A percentile compares a stretch with the other conserved stretches of the same genome.
phyloP scores from a whole-genome alignment of 2,797 vertebrate genomes.

The Austrolebias charrua region DNA sequence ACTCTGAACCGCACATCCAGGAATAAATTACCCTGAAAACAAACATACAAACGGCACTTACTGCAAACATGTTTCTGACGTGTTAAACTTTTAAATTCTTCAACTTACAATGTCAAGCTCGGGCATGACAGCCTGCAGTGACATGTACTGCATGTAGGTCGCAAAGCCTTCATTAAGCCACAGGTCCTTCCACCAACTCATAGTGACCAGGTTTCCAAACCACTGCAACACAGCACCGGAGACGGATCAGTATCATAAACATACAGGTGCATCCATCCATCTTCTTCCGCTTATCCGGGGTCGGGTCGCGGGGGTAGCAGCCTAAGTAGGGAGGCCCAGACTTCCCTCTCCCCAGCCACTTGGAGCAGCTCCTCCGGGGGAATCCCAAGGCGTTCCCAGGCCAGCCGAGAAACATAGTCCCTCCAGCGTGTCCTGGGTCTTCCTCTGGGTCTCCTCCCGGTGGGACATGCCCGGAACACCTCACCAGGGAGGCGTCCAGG shows the following conservation, averaged over 20 bases:
- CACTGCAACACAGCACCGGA: conserved; percentile 79
- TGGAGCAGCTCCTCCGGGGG: too few relatives aligned
- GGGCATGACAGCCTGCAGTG: conserved; percentile 81
- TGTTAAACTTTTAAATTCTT: neutral
- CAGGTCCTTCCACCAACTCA: conserved; percentile 97
- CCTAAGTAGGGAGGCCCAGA: too few relatives aligned
- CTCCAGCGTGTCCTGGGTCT: too few relatives aligned
- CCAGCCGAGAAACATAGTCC: too few relatives aligned
- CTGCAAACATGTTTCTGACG: neutral
- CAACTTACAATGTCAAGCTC: conserved; percentile 85
- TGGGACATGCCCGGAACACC: too few relatives aligned
- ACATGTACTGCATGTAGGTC: conserved; percentile 92
- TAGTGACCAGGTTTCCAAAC: conserved; percentile 98
- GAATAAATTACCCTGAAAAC: conserved; percentile 87
- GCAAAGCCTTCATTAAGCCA: conserved; percentile 99
- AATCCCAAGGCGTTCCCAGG: too few relatives aligned
- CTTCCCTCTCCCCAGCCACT: too few relatives aligned
- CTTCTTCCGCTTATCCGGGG: too few relatives aligned
- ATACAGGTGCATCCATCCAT: neutral
- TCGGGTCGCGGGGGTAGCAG: too few relatives aligned
- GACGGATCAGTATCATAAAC: conserved; percentile 9
- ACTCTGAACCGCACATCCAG: conserved; percentile 85
- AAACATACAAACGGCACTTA: conserved; percentile 40
- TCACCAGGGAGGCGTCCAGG: too few relatives aligned
- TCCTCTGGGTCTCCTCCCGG: too few relatives aligned